Evolutionary conservation across 2,888 invertebrate species (phyloP).

Genomic region (Seladonia tumulorum): DNA sequence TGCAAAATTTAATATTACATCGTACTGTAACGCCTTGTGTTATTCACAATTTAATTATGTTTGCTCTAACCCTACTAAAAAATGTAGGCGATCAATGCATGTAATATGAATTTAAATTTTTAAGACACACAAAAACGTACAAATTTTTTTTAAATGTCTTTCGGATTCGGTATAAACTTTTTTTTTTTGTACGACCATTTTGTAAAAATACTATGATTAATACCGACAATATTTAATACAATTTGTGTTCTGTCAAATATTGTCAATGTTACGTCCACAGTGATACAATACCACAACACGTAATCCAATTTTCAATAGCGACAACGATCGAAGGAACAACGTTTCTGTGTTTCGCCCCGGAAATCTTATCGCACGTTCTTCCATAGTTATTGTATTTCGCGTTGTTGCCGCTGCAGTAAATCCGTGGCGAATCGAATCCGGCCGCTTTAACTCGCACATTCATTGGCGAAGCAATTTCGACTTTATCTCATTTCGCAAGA

Average conservation of each 20-base stretch:
- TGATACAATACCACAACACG: background rate
- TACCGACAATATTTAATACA: too few relatives aligned
- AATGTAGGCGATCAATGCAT: background rate
- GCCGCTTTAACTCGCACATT: slow-evolving; percentile 2
- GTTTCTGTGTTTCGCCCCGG: background rate
- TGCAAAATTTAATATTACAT: background rate
- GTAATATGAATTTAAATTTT: background rate
- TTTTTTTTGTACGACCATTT: background rate
- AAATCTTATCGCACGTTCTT: background rate
- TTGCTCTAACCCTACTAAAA: background rate
- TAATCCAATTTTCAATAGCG: background rate
- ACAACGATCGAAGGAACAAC: background rate
- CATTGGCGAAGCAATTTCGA: slow-evolving; percentile 35
- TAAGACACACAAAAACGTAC: background rate
- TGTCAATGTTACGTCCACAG: background rate
- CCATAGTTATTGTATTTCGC: background rate
- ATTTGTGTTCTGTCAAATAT: background rate
- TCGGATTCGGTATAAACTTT: too few relatives aligned
- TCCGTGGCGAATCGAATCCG: slow-evolving; percentile 3
- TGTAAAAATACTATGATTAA: too few relatives aligned
- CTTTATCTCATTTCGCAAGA: slow-evolving; percentile 33
- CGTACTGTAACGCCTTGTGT: background rate
- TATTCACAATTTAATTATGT: background rate
- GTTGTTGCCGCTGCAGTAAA: background rate
- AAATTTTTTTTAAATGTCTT: background rate